Evolutionary conservation across 64 coral and sea anemone genomes (phyloP), one percentile per base, ranked within the genome.

Genomic region (Porites lutea): DNA sequence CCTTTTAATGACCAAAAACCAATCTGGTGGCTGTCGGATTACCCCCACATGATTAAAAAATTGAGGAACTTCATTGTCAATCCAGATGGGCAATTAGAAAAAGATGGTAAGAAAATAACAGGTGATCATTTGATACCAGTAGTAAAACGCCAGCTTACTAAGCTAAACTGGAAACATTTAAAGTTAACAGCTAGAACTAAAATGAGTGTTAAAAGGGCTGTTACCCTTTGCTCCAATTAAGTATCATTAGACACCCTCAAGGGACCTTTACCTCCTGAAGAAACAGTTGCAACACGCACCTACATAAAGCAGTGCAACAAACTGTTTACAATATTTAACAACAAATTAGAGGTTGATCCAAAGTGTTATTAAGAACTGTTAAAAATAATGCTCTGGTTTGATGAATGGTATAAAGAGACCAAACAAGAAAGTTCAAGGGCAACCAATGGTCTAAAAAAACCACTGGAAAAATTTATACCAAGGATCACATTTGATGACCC

Each of bases 11-110:
- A 90, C 52, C 51, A 90, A 5, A 74, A 61, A 8, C 89, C 89
- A 83, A 83, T 91, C 15, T 92, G 79, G 79, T 92, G 90, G 90
- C 69, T 92, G 4, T 92, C 90, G 13, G 90, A 92, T 74, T 92
- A 92, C 55, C 90, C 90, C 8, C 89, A 92, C 6, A 64, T 92
- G 78, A 84, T 92, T 22, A 77, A 92, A 85, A 84, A 92, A 52
- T 64, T 92, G 54, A 84, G 79, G n/a, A 92, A 85, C 47, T 92
- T 92, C 20, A 74, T 85, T 49, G 90, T 84, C 12, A 77, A 75
- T 74, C 68, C 79, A 4, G 18, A 76, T 5, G 59, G 78, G 9
- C 52, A 85, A 59, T 23, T 91, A 44, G 52, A 83, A 72, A 14
- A n/a, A 12, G 4, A 37, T 37, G 79, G 53, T 13, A 22, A 82